Evolutionary conservation across 2,888 invertebrate genomes (phyloP).

Genomic region (Latheticus oryzae): DNA sequence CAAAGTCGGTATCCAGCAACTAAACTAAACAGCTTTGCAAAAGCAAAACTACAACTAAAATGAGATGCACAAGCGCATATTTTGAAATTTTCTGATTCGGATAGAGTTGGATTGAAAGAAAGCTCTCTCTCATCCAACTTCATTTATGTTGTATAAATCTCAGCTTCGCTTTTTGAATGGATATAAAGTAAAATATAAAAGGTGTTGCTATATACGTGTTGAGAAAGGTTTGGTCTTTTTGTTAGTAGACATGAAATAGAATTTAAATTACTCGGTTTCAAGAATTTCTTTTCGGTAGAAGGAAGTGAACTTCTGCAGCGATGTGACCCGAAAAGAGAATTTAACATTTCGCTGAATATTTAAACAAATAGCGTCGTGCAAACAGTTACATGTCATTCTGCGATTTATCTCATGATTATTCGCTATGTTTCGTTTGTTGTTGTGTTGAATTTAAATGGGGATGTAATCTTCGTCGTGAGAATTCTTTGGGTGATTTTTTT

Average conservation of each 20-base stretch:
- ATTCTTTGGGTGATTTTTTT: too few species aligned
- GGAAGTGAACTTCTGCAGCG: too few species aligned
- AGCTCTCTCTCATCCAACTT: slow-evolving; percentile 32
- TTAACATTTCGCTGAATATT: too few species aligned
- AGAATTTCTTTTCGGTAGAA: slow-evolving; percentile 1
- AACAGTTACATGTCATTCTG: slow-evolving; percentile 1
- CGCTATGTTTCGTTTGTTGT: slow-evolving; percentile 1
- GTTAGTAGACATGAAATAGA: slow-evolving; percentile 33
- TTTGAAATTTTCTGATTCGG: slow-evolving; percentile 22
- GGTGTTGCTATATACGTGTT: slow-evolving; percentile 26
- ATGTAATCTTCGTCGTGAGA: too few species aligned
- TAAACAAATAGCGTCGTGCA: too few species aligned
- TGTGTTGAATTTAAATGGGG: slow-evolving; percentile 8
- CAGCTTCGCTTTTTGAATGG: slow-evolving; percentile 26
- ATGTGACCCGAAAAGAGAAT: too few species aligned
- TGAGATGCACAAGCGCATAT: slow-evolving; percentile 32
- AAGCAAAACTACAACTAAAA: background rate
- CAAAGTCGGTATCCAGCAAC: background rate
- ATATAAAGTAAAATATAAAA: slow-evolving; percentile 28
- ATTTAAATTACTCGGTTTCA: slow-evolving; percentile 27
- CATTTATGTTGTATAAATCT: slow-evolving; percentile 33
- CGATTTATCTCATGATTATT: slow-evolving; percentile 2
- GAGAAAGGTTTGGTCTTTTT: slow-evolving; percentile 29
- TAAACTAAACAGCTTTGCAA: background rate
- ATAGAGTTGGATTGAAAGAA: slow-evolving; percentile 14